These are phyloP conservation scores for Myripristis jacobus DNA, from an alignment of 2,797 vertebrate genomes.

Conservation along the genomic window DNA sequence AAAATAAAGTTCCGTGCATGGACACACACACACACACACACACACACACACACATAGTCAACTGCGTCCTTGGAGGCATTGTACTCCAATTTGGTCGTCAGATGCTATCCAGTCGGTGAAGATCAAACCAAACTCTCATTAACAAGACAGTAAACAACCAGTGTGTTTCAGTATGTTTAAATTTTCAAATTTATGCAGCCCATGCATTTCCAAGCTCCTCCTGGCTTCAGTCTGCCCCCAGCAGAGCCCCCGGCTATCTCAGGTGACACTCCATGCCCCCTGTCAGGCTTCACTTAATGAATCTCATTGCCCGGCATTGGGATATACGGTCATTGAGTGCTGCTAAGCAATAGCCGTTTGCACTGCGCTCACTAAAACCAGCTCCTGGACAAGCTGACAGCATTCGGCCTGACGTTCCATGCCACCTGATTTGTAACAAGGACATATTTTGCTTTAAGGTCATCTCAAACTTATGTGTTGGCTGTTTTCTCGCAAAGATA, in stretches of 20 bases:
- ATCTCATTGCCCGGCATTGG: conserved; percentile 59
- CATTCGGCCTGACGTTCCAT: conserved; percentile 61
- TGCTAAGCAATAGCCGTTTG: conserved; percentile 79
- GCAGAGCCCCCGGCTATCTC: conserved; percentile 50
- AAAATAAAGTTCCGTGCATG: too few relatives aligned
- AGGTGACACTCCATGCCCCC: conserved; percentile 58
- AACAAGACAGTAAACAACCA: too few relatives aligned
- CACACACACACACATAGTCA: conserved; percentile 22
- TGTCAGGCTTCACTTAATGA: conserved; percentile 67
- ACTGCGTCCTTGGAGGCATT: conserved; percentile 28
- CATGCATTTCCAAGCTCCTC: background rate
- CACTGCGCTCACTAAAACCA: conserved; percentile 50
- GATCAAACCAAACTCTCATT: too few relatives aligned
- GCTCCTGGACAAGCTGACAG: conserved; percentile 59
- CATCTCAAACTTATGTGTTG: conserved; percentile 36
- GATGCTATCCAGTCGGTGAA: background rate
- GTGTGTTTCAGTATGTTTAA: too few relatives aligned
- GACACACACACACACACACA: too few relatives aligned
- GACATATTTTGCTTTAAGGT: conserved; percentile 39
- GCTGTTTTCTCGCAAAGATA: background rate
- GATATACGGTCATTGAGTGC: conserved; percentile 62
- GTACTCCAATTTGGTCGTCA: conserved; percentile 15
- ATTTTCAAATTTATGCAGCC: conserved; percentile 8
- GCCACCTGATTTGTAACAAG: conserved; percentile 29
- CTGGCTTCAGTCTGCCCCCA: conserved; percentile 12